Evolutionary conservation across 2,888 invertebrate species (phyloP), one percentile per base, ranked within the genome.

Genomic region (Hirtodrosophila trivittata): DNA sequence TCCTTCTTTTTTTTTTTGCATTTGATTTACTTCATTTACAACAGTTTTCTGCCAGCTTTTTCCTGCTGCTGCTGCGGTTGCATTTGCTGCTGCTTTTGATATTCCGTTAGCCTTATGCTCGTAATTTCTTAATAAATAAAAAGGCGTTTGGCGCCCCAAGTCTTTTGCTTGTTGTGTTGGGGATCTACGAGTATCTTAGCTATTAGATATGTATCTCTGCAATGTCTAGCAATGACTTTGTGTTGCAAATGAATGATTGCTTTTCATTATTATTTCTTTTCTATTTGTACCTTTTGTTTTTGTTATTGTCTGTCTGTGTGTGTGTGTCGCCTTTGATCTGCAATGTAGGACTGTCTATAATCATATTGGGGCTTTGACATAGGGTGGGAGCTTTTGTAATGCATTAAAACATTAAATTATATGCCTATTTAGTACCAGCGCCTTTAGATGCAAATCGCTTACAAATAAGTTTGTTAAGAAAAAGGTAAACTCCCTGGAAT

Each of bases 211-310:
- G 68, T 72, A 83, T 82, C 77, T 77, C 43, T 30, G 55, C 63
- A 46, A 41, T 65, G 57, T 69, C 62, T 68, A 57, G 69, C 76
- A 75, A 47, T 63, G 60, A 62, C 49, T 63, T 43, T 66, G 59
- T 41, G 58, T 56, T 68, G 64, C 58, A 75, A 59, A 77, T 77
- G 66, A 82, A 70, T 77, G 62, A 83, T 83, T 83, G 72, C 60
- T 59, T 72, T 68, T 58, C 42, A 47, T 62, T 56, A 47, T 32
- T 45, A 32, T 35, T 41, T 43, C 14, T 25, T 39, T 65, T 57
- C 55, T 50, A 49, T 59, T 38, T 51, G 26, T 16, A 3, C 35
- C 26, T 47, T 41, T 64, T 56, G 35, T 25, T 32, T 28, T 43
- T 58, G 18, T 38, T 8, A 28, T 55, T 47, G 38, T 28, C 10